These are phyloP conservation scores for Pipistrellus pipistrellus DNA, from an alignment of 2,797 vertebrate genomes.

Conservation along the genomic window DNA sequence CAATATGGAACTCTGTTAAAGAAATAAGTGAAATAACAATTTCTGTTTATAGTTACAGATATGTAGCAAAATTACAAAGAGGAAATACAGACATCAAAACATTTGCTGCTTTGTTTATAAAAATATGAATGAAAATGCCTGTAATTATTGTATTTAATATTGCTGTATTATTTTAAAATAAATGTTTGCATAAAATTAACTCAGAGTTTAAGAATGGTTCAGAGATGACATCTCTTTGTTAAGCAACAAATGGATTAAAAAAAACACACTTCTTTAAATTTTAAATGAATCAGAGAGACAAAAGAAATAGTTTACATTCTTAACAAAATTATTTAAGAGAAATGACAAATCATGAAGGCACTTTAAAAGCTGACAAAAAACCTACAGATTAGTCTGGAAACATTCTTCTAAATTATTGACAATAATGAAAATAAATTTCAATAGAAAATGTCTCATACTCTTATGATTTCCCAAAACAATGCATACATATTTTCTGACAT, in stretches of 20 bases:
- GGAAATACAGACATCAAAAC: neutral
- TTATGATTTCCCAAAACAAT: neutral
- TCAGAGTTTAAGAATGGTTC: neutral
- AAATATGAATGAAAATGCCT: neutral
- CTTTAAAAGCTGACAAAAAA: constrained; percentile 42
- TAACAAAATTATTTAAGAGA: constrained; percentile 44
- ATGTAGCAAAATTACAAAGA: neutral
- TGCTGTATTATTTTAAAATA: constrained; percentile 50
- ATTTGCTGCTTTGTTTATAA: neutral
- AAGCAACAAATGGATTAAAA: neutral
- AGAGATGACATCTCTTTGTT: neutral
- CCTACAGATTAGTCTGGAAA: neutral
- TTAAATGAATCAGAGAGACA: constrained; percentile 16
- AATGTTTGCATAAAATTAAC: constrained; percentile 51
- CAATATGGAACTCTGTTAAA: neutral
- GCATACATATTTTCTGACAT: neutral
- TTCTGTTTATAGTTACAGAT: neutral
- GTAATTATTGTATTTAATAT: neutral
- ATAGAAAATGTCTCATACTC: constrained; percentile 8
- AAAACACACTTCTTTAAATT: neutral
- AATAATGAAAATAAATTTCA: constrained; percentile 53
- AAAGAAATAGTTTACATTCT: constrained; percentile 1
- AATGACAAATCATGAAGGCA: constrained; percentile 34
- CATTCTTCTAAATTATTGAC: constrained; percentile 16
- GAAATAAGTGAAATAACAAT: constrained; percentile 4